These are phyloP conservation scores for Stenurella melanura DNA, from an alignment of 2,888 invertebrate species.

Conservation along the genomic window DNA sequence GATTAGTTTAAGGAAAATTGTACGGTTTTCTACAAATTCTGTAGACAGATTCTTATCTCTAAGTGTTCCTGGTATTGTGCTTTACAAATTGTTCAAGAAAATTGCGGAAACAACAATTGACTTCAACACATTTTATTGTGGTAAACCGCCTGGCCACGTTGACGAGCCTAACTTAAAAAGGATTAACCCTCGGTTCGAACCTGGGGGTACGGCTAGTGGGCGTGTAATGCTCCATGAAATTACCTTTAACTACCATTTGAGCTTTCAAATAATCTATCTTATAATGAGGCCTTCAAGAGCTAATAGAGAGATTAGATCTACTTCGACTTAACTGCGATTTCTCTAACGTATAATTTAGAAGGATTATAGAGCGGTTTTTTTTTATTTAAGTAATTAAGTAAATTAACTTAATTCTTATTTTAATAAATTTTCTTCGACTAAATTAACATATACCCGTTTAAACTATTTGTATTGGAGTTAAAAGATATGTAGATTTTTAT, in stretches of 20 bases:
- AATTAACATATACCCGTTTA: not conserved
- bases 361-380: not conserved
- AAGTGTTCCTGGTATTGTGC: constrained; percentile 45
- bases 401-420: not conserved
- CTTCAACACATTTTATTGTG: constrained; percentile 49
- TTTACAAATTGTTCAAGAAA: constrained; percentile 46
- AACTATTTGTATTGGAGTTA: not conserved
- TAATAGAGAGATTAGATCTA: constrained; percentile 48
- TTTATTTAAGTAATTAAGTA: constrained; percentile 2
- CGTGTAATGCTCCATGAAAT: constrained; percentile 52
- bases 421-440: not conserved
- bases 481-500: constrained; percentile 2
- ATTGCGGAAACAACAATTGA: constrained; percentile 46
- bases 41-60: constrained; percentile 42
- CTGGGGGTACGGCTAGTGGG: constrained; percentile 42
- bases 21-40: constrained; percentile 37
- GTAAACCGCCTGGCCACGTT: constrained; percentile 44
- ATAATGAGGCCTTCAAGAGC: constrained; percentile 41
- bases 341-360: not conserved
- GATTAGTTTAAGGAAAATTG: constrained; percentile 15
- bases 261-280: constrained; percentile 33
- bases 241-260: constrained; percentile 44
- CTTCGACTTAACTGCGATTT: constrained; percentile 22
- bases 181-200: constrained; percentile 41
- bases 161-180: constrained; percentile 1